Base-by-base conservation (phyloP, 2,113 vertebrate genomes). In the Strix aluco region DNA sequence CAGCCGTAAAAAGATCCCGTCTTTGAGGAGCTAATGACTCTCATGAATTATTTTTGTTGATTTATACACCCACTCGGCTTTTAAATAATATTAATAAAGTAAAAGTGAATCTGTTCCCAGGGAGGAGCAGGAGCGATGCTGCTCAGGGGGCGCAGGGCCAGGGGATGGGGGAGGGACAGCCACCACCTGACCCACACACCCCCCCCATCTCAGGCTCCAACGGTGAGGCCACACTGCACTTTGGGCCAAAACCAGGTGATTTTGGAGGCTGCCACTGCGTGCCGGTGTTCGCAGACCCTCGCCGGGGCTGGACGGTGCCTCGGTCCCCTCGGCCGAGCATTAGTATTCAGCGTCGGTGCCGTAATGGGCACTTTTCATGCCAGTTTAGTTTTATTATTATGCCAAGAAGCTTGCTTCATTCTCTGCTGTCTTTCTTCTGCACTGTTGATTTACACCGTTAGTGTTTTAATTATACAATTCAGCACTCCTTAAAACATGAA, bases 401-500 rank as follows among this genome's bases (percentile, higher is more conserved):
- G 95, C 98, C 96, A 86, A 94, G 97, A 94, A 95, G 90, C 97
- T 97, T 90, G 96, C 98, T 98, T 98, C 98, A 98, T 98, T 98
- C 98, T 98, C 98, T 47, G 91, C 98, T 98, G 97, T 97, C 98
- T 98, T 97, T 98, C 98, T 98, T 98, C 97, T 95, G 98, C 98
- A 86, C 97, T 96, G 98, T 97, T 99, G 99, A 99, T 99, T 99
- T 99, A 99, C 98, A 97, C 98, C 92, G 98, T 98, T 97, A 97
- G 98, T 95, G 98, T 96, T 98, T 99, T 99, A 99, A 99, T 99
- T 99, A 99, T 98, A 98, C 98, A 98, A 99, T 98, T 98, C 98
- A 99, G 99, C 98, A 98, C 98, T 98, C 98, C 98, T 98, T 98
- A 98, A 98, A 99, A 98, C 98, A 98, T 98, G 98, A 99, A 98